Base-by-base conservation (phyloP, 2,888 invertebrate species). In the Acronicta alni region DNA sequence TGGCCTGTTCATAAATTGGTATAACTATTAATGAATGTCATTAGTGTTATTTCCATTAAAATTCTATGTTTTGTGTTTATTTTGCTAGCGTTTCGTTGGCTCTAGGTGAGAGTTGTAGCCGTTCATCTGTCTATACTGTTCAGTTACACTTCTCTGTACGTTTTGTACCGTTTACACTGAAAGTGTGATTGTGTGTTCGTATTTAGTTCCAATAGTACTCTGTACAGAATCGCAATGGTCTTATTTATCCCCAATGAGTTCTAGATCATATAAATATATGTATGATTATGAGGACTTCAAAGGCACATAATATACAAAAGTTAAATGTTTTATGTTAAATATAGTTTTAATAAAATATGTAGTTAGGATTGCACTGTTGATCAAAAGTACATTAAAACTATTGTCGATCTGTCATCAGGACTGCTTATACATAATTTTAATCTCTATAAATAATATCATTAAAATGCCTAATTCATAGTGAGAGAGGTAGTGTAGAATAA, bases 241-340 rank as follows among this genome's bases (percentile, higher is more conserved):
- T 82, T 82, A 86, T 86, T 75, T 88, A 89, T 87, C 89, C 85
- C 85, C 87, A 84, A 87, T 91, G 83, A 88, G 90, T 94, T 94
- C 93, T 94, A 94, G 93, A 93, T 94, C 93, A 93, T 94, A 94
- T 93, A 91, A 93, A 93, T 94, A 93, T 93, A 92, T 89, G 76
- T 85, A 83, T 83, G 77, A 85, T 81, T 79, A 81, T 75, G 75
- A 77, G 75, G 76, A 79, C 72, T 79, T 78, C 70, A 75, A 71
- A 67, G 78, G 75, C 78, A 81, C 80, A 77, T 72, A 71, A 80
- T 65, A 68, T 76, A 70, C 74, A 57, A 65, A 81, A 74, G 66
- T 77, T 78, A 67, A 78, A 52, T 61, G 70, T 68, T 80, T 77
- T 81, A 71, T 77, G 72, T 84, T 81, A 70, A 66, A 72, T 75